Percentiles rank a stretch among this genome's conserved stretches.
Evolutionary conservation across 1,140 invertebrate genomes (phyloP).

Genomic region (Dryas iulia): DNA sequence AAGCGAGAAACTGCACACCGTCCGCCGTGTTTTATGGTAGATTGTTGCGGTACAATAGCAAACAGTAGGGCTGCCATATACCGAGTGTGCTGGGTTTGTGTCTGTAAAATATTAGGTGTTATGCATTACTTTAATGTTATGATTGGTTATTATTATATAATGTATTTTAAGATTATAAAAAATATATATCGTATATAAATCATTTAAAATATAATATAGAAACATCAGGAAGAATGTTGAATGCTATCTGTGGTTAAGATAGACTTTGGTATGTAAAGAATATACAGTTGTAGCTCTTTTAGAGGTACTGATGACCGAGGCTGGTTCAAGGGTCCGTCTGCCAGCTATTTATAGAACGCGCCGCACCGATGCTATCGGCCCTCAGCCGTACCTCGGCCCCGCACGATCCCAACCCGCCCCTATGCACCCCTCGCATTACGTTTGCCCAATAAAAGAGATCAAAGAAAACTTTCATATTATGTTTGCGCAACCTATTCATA

Average conservation of each 20-base stretch:
- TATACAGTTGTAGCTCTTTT: constrained; percentile 58
- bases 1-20: constrained; percentile 61
- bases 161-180: neutral
- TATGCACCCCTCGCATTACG: constrained; percentile 69
- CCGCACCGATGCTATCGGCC: constrained; percentile 71
- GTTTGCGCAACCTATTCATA: constrained; percentile 74
- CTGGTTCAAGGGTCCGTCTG: constrained; percentile 72
- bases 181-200: too few relatives aligned
- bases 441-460: constrained; percentile 72
- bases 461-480: constrained; percentile 66
- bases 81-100: neutral
- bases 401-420: constrained; percentile 68
- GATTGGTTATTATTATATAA: neutral
- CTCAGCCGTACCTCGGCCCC: constrained; percentile 54
- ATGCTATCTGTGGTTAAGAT: constrained; percentile 25
- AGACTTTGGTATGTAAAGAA: constrained; percentile 37
- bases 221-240: neutral
- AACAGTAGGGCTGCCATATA: constrained; percentile 37
- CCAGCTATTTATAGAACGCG: constrained; percentile 74
- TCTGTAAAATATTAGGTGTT: neutral
- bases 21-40: constrained; percentile 67
- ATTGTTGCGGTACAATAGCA: constrained; percentile 61
- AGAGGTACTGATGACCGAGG: constrained; percentile 59
- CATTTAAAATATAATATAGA: neutral
- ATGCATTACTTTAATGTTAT: neutral